phyloP scores from a whole-genome alignment of 1,140 invertebrate species.

The Hyphantria cunea region DNA sequence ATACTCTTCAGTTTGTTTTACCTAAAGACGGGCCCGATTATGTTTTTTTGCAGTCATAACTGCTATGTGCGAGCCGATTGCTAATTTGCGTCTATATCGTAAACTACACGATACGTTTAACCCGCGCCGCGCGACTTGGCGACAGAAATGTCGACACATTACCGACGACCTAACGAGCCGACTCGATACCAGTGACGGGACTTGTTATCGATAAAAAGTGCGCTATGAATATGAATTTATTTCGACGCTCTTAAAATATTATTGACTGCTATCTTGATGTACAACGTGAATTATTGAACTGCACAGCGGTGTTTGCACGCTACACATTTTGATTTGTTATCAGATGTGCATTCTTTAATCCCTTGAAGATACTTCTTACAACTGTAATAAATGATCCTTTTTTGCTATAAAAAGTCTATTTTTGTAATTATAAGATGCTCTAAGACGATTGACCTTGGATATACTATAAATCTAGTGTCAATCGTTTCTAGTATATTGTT shows the following conservation, averaged over 20 bases:
- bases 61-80: constrained; percentile 17
- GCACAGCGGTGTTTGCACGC: constrained; percentile 23
- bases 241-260: constrained; percentile 30
- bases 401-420: too few relatives aligned
- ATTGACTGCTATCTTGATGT: constrained; percentile 30
- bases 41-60: constrained; percentile 9
- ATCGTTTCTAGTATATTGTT: too few relatives aligned
- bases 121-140: constrained; percentile 27
- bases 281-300: constrained; percentile 30
- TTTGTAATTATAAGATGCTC: too few relatives aligned
- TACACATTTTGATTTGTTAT: constrained; percentile 27
- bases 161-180: constrained; percentile 41
- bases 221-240: constrained; percentile 28
- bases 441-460: too few relatives aligned
- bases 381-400: neutral
- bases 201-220: constrained; percentile 32
- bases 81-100: constrained; percentile 36
- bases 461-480: too few relatives aligned
- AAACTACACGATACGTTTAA: constrained; percentile 28
- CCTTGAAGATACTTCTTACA: too few relatives aligned
- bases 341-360: neutral
- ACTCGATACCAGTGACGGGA: constrained; percentile 30
- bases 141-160: constrained; percentile 45
- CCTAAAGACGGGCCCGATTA: constrained; percentile 24
- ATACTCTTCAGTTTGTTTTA: constrained; percentile 8